Percentiles rank a stretch among this genome's conserved stretches.
These are phyloP conservation scores for Brachyptera putata DNA, from an alignment of 2,888 invertebrate species.

Conservation along the genomic window DNA sequence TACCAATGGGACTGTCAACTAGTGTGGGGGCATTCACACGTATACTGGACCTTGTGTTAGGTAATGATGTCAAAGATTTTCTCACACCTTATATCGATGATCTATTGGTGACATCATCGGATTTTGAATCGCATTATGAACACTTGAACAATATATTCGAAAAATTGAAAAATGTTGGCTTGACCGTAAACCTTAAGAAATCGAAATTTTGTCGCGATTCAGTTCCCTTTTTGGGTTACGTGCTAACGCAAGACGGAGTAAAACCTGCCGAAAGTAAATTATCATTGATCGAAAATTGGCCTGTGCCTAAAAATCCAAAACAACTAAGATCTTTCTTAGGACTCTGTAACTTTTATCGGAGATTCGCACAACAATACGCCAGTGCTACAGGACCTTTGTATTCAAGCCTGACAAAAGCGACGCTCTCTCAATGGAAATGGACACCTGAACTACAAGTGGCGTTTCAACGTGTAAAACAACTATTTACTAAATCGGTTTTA, in stretches of 20 bases:
- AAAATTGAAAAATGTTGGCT: neutral
- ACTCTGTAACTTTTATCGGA: neutral
- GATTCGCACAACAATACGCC: neutral
- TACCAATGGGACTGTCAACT: conserved; percentile 1
- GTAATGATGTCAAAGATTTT: neutral
- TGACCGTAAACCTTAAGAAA: conserved; percentile 7
- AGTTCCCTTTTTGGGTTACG: conserved; percentile 8
- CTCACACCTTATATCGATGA: conserved; percentile 4
- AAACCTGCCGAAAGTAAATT: conserved; percentile 4
- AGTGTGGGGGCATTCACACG: neutral
- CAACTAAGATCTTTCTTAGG: neutral
- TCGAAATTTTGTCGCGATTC: neutral
- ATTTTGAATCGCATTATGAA: conserved; percentile 7
- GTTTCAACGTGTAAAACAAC: conserved; percentile 1
- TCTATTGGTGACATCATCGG: neutral
- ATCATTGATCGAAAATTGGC: neutral
- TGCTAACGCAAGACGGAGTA: neutral
- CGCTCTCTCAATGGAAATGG: conserved; percentile 5
- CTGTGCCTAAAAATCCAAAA: conserved; percentile 4
- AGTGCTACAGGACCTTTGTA: neutral
- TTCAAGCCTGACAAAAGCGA: neutral
- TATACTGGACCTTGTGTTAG: neutral
- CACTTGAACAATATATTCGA: neutral
- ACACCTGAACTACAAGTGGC: neutral
- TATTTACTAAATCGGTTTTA: neutral